Evolutionary conservation across 2,797 vertebrate genomes (phyloP), one percentile per base, ranked within the genome.

Genomic region (Erethizon dorsatum): DNA sequence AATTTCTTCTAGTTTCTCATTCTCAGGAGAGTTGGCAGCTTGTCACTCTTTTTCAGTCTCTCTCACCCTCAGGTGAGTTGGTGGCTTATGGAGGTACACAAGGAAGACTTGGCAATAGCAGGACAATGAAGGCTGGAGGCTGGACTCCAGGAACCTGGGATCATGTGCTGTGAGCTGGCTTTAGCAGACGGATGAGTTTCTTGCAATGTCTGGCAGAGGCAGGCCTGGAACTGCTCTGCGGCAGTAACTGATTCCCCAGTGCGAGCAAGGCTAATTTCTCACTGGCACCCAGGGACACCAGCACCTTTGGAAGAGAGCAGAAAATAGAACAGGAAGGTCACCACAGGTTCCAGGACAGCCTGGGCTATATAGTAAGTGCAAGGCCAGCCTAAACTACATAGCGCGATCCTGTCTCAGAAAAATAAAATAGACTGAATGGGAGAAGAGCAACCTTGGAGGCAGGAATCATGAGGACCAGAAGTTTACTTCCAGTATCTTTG

Each of bases 231-330:
- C 69, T 88, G 89, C 50, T 88, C 15, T 73, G 9, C 0, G 88
- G 31, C 65, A 92, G 95, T 31, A 92, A 59, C 71, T 90, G 90
- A 5, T 86, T 24, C 1, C 92, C 95, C 86, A 93, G 5, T 37
- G 97, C 96, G 11, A 98, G 96, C 2, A 82, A 50, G 0, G 97
- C 91, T 97, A 99, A 97, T 89, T 97, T 98, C 94, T 98, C 98
- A 3, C 97, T 93, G 77, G 99, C 98, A n/a, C 95, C 67, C 65
- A 99, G 96, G 20, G 99, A 98, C 88, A 98, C 97, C 93, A 99
- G 96, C 91, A 98, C 98, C 99, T 99, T 95, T 7, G 0, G 91
- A 83, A 61, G 17, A 97, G 57, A 97, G 33, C 52, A 96, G 83
- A 95, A 57, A 45, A 94, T 10, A 92, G 57, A 96, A 91, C 1